Evolutionary conservation across 2,113 vertebrate genomes (phyloP).

Genomic region (Urocolius indicus): DNA sequence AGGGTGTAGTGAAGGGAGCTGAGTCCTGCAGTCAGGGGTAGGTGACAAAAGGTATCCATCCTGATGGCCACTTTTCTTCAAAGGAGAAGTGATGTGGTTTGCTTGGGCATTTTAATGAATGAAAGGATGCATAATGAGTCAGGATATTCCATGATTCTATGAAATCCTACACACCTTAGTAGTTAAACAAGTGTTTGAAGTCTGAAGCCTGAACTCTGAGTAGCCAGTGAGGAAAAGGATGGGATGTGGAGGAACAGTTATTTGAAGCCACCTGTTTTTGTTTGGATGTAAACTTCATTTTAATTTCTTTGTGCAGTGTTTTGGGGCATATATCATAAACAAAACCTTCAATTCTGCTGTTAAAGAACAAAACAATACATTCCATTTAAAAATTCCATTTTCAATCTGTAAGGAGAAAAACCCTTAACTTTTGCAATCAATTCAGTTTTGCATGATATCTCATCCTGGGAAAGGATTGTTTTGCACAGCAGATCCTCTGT

Average conservation of each 20-base stretch:
- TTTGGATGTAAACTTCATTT: neutral
- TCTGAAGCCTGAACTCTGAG: neutral
- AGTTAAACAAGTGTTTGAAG: neutral
- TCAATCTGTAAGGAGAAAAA: neutral
- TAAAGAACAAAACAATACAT: neutral
- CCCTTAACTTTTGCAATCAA: neutral
- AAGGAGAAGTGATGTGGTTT: neutral
- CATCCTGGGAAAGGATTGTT: rapidly evolving
- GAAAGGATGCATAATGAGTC: neutral
- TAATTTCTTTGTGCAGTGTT: neutral
- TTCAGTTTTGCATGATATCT: neutral
- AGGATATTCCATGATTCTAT: too few relatives aligned
- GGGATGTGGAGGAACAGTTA: neutral
- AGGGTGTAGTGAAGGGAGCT: rapidly evolving
- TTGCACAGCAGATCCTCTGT: rapidly evolving
- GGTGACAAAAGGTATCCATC: neutral
- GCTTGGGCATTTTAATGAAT: neutral
- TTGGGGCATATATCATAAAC: neutral
- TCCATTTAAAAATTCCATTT: neutral
- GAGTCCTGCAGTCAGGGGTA: neutral
- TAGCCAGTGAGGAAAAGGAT: neutral
- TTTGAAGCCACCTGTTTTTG: neutral
- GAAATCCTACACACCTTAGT: neutral
- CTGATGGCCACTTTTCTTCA: neutral
- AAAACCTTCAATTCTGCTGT: rapidly evolving